A percentile compares a stretch with the other conserved stretches of the same genome.
Evolutionary conservation across 2,113 vertebrate species (phyloP).

Genomic region (Pelobates fuscus): DNA sequence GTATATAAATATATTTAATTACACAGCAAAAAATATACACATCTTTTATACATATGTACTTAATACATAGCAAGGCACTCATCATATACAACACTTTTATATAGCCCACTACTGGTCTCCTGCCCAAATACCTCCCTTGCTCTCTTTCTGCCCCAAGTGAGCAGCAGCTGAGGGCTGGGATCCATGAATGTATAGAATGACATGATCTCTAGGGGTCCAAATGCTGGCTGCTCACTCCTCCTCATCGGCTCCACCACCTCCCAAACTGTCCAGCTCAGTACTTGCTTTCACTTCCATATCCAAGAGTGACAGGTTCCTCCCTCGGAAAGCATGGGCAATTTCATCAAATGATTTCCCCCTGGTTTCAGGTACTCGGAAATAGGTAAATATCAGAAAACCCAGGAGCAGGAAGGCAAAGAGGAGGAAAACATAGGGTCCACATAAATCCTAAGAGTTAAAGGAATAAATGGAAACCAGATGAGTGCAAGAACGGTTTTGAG

Average conservation of each 20-base stretch:
- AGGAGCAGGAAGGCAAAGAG: slow-evolving; percentile 82
- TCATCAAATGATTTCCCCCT: slow-evolving; percentile 87
- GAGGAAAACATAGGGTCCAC: slow-evolving; percentile 86
- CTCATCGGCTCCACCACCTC: slow-evolving; percentile 64
- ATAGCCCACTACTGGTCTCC: neutral
- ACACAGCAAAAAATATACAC: slow-evolving; percentile 32
- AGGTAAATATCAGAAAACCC: slow-evolving; percentile 85
- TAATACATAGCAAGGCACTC: neutral
- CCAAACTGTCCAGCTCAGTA: slow-evolving; percentile 83
- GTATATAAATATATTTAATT: slow-evolving; percentile 19
- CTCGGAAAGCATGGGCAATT: slow-evolving; percentile 77
- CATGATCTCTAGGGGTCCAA: neutral
- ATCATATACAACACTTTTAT: neutral
- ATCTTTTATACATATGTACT: slow-evolving; percentile 34
- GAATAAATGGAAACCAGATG: no score
- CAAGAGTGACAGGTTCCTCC: slow-evolving; percentile 66
- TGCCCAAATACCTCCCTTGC: neutral
- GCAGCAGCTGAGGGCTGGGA: neutral
- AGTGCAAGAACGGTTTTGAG: no score
- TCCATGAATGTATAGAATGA: neutral
- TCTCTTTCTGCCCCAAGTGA: neutral
- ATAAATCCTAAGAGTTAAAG: slow-evolving; percentile 67
- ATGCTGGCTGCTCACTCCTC: slow-evolving; percentile 19
- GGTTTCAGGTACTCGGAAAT: slow-evolving; percentile 87
- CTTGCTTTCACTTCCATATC: slow-evolving; percentile 76